These are phyloP conservation scores for Drosophila paracracens DNA, from an alignment of 2,888 invertebrate species.

Conservation along the genomic window DNA sequence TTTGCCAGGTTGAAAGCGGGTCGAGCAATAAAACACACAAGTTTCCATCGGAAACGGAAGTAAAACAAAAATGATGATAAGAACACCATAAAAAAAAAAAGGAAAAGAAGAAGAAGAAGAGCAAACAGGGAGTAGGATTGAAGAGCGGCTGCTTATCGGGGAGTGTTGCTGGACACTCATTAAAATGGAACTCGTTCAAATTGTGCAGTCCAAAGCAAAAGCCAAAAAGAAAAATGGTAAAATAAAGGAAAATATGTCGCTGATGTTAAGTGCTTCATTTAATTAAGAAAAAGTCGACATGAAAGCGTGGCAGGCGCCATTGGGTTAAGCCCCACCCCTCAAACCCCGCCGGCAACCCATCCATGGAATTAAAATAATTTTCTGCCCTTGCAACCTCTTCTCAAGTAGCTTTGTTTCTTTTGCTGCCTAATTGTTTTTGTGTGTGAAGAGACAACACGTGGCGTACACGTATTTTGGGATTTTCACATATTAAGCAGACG, in stretches of 20 bases:
- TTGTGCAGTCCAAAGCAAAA: conserved; percentile 52
- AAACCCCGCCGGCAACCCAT: conserved; percentile 47
- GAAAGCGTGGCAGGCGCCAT: conserved; percentile 58
- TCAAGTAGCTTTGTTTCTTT: conserved; percentile 33
- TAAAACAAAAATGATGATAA: conserved; percentile 67
- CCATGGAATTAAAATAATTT: neutral
- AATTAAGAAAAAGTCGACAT: conserved; percentile 80
- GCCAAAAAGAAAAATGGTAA: conserved; percentile 11
- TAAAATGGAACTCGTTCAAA: conserved; percentile 65
- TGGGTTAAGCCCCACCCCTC: conserved; percentile 23
- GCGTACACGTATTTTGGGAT: conserved; percentile 30
- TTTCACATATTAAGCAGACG: conserved; percentile 53
- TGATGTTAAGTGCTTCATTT: conserved; percentile 80
- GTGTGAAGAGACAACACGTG: conserved; percentile 26
- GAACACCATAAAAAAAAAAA: conserved; percentile 9
- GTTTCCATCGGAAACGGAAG: conserved; percentile 48
- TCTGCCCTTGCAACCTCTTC: conserved; percentile 2
- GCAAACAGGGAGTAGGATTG: conserved; percentile 1
- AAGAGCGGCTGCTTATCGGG: conserved; percentile 9
- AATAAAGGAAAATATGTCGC: conserved; percentile 61
- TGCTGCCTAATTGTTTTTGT: conserved; percentile 44
- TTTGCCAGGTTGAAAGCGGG: neutral
- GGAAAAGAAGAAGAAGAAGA: conserved; percentile 1
- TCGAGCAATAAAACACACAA: conserved; percentile 41
- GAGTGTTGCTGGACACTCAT: conserved; percentile 56